Base-by-base conservation (phyloP, 1,140 invertebrate species). In the Atta cephalotes region DNA sequence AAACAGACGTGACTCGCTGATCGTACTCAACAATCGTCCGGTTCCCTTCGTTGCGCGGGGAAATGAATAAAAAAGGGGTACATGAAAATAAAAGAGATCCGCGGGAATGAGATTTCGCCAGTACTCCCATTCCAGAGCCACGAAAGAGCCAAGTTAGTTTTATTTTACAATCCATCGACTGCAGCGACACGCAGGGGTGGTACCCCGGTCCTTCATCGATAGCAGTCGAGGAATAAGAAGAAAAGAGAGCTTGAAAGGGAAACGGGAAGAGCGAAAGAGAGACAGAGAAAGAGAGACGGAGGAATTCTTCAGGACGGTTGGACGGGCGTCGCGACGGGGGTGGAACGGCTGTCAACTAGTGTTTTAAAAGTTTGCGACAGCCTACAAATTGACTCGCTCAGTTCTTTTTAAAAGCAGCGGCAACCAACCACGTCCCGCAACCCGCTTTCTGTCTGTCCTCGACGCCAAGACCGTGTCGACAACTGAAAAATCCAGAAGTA, bases 361-460 rank as follows among this genome's bases (percentile, higher is more conserved):
- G 95, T 95, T 95, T 95, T 95, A 95, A 95, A 95, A 95, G 93
- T 95, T 95, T 95, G 91, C 94, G 95, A 95, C 95, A 95, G 95
- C 93, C 94, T 95, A 95, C 95, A 95, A 95, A 95, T 95, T 95
- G 95, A 93, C 94, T 95, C 94, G 94, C 94, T 95, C 95, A 95
- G 94, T 95, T 95, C 94, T 95, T 95, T 95, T 95, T 95, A 95
- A 95, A 95, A 95, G 95, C 94, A 93, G 91, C 89, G 80, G 88
- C 94, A 94, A 95, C 95, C 95, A 95, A 95, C 94, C 94, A 91
- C 92, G 92, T 89, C 90, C 89, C 91, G 74, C 84, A 81, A 85
- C 91, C 87, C 86, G 79, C 90, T 87, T 86, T 86, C 60, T 66
- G 53, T 88, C 72, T 79, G 71, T 87, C 56, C 66, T 62, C 35